A percentile compares a stretch with the other conserved stretches of the same genome.
phyloP scores from a whole-genome alignment of 2,113 vertebrate genomes.

The Alligator mississippiensis region DNA sequence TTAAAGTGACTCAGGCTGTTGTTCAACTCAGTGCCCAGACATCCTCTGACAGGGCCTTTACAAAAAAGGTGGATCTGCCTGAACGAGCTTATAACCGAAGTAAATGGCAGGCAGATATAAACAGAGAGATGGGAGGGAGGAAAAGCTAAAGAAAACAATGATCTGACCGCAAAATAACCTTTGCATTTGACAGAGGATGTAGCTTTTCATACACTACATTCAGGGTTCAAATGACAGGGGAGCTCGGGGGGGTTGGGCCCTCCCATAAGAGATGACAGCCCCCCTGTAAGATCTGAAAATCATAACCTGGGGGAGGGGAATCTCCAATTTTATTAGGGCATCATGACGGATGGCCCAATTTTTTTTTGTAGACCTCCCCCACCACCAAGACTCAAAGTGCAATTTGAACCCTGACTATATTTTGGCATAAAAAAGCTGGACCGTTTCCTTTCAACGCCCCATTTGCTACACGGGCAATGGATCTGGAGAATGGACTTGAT shows the following conservation, averaged over 20 bases:
- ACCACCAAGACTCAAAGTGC: too few relatives aligned
- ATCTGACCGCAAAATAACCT: neutral
- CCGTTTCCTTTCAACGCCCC: neutral
- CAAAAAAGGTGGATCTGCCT: neutral
- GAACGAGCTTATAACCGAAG: neutral
- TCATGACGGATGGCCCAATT: too few relatives aligned
- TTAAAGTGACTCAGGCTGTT: accelerated
- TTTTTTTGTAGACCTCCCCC: too few relatives aligned
- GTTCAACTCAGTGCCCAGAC: neutral
- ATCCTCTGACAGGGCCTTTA: neutral
- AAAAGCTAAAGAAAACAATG: neutral
- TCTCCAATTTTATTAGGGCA: too few relatives aligned
- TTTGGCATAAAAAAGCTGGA: neutral
- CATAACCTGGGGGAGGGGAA: too few relatives aligned
- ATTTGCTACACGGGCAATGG: neutral
- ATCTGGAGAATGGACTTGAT: neutral
- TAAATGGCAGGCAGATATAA: neutral
- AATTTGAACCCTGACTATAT: neutral
- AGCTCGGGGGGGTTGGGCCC: too few relatives aligned
- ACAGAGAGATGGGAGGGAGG: neutral
- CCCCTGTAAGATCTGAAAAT: too few relatives aligned
- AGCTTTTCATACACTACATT: neutral
- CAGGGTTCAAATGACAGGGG: too few relatives aligned
- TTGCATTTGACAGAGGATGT: neutral
- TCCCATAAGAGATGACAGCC: too few relatives aligned